These are phyloP conservation scores for Trichopria drosophilae DNA, from an alignment of 2,888 invertebrate genomes.

Conservation along the genomic window DNA sequence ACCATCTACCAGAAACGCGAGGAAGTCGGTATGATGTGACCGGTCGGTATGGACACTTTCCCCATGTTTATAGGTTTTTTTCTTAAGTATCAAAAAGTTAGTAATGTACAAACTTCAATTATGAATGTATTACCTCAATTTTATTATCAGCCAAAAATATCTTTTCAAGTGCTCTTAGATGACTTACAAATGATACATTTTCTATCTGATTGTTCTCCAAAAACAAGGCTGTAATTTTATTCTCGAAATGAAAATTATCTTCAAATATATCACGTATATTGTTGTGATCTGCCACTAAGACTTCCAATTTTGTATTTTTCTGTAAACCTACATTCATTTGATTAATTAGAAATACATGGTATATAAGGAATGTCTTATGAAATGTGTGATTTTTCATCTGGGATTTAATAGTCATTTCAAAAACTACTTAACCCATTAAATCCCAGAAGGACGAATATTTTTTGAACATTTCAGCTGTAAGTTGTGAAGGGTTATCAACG, in stretches of 20 bases:
- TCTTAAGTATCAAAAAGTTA: neutral
- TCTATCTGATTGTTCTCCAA: constrained; percentile 40
- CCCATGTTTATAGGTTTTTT: neutral
- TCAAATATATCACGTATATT: constrained; percentile 31
- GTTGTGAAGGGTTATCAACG: no score
- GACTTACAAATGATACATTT: constrained; percentile 31
- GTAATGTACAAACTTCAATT: no score
- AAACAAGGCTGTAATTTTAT: constrained; percentile 33
- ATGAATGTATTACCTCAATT: constrained; percentile 33
- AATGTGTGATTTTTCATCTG: no score
- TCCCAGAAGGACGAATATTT: no score
- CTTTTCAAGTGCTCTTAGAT: constrained; percentile 32
- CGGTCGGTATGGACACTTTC: no score
- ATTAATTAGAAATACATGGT: no score
- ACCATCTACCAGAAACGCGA: no score
- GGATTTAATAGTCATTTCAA: no score
- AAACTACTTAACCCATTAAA: no score
- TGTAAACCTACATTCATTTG: constrained; percentile 34
- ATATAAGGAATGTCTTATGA: no score
- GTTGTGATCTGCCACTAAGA: constrained; percentile 38
- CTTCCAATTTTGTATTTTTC: constrained; percentile 31
- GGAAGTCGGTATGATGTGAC: no score
- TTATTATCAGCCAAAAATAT: constrained; percentile 39
- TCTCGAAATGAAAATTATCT: constrained; percentile 28
- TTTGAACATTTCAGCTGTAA: no score